These are phyloP conservation scores for Agrochola macilenta DNA, from an alignment of 2,888 invertebrate species.

Conservation along the genomic window DNA sequence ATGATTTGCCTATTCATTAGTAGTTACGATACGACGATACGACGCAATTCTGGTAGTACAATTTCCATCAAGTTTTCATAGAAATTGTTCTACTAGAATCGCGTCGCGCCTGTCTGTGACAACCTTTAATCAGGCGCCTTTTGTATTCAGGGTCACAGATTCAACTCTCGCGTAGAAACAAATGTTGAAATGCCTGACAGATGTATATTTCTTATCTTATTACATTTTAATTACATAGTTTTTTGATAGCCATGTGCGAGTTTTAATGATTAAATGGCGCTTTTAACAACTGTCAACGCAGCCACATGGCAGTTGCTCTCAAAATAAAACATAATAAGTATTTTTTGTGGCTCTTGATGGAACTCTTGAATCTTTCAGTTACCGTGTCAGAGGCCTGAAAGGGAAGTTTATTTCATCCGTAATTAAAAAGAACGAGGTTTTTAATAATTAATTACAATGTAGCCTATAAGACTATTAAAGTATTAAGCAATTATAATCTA, in stretches of 20 bases:
- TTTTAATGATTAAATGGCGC: constrained; percentile 28
- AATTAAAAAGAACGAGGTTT: no score
- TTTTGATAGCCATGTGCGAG: constrained; percentile 32
- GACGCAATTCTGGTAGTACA: no score
- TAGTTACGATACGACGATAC: no score
- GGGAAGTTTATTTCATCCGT: no score
- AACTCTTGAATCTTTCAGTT: background rate
- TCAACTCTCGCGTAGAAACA: constrained; percentile 32
- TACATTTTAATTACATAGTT: constrained; percentile 16
- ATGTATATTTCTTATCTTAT: constrained; percentile 31
- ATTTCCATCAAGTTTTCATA: no score
- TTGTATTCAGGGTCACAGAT: constrained; percentile 39
- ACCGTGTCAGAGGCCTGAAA: background rate
- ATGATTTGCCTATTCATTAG: background rate
- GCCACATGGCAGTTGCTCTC: constrained; percentile 8
- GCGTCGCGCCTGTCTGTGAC: no score
- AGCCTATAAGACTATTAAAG: no score
- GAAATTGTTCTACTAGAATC: no score
- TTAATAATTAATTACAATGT: no score
- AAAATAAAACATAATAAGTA: background rate
- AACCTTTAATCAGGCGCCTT: constrained; percentile 7
- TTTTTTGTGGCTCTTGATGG: background rate
- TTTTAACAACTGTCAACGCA: constrained; percentile 26
- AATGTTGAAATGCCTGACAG: constrained; percentile 9
- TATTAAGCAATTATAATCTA: no score